Base-by-base conservation (phyloP, 2,113 vertebrate species). In the Piprites chloris region DNA sequence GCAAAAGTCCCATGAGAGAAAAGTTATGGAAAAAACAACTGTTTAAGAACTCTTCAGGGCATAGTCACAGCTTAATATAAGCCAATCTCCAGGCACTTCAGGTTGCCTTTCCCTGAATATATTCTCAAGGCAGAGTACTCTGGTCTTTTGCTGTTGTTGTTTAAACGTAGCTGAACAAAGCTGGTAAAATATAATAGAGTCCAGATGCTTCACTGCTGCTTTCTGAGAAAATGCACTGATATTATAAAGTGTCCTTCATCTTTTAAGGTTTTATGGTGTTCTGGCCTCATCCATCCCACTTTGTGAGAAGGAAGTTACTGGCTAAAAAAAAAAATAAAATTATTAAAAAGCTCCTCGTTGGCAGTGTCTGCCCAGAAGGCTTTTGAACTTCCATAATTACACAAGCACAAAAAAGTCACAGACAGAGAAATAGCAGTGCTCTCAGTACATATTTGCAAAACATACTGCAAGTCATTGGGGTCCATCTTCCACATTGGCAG, bases 391-490 rank as follows among this genome's bases (percentile, higher is more conserved):
- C 32, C 33, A 3, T 28, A 67, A 53, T 53, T 46, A 33, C 27
- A 65, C 7, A 49, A 4, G 33, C 5, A 82, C 28, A 21, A 16
- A 63, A 7, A 88, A 72, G 6, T 28, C 58, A n/a, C 59, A 61
- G 12, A 16, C 1, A 22, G 17, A 73, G 53, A 28, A 62, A n/a
- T 14, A 50, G 17, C n/a, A 81, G n/a, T 4, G 0, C 15, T n/a
- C 47, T 83, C 35, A 33, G 35, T 5, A 65, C 2, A 1, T 14
- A 73, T 52, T 5, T 62, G 22, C 24, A 66, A 77, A 49, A 53
- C 14, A 32, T 21, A 14, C 30, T 16, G 9, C 10, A 7, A 15
- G 15, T 5, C 53, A 19, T 0, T 49, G 55, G 9, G 33, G 17
- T 23, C 20, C 12, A 33, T 18, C 16, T 56, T 74, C 16, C 30